Evolutionary conservation across 2,888 invertebrate genomes (phyloP), one percentile per base, ranked within the genome.

Genomic region (Hypsopygia costalis): DNA sequence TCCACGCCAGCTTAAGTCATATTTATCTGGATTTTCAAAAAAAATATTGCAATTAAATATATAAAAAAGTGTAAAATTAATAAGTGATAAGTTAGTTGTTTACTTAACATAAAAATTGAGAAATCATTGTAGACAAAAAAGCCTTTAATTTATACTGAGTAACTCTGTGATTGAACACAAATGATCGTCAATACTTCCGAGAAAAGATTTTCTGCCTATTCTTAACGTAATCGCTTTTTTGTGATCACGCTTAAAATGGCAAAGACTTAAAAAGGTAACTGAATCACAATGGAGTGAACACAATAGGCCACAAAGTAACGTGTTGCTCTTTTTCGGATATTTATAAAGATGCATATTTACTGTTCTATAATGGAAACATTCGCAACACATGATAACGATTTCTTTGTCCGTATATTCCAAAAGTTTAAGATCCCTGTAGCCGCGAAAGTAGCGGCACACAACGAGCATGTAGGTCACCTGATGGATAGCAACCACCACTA

Each of bases 291-390:
- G 72, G 80, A 40, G 47, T 51, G 68, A 65, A 74, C 58, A 87
- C 87, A 87, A 87, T 87, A 63, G 81, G 70, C 81, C 81, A 83
- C 75, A 80, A 81, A 82, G 77, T 59, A 69, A 62, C 62, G 57
- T 48, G 59, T 67, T 55, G 68, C 62, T 73, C 76, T 69, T 79
- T 77, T 77, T 77, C 55, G 59, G 63, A 53, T 64, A 71, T 66
- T 70, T 67, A 57, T 62, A 72, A 72, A 70, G 69, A 73, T 79
- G 74, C 69, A 67, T 71, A 72, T 66, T 78, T 75, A 79, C 78
- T 76, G 77, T 79, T 72, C 62, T 51, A 53, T 62, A 69, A 59
- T 67, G 64, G 68, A 21, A 6, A n/a, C n/a, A n/a, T n/a, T 67
- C 63, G 16, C 58, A 62, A 66, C 60, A 63, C 48, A 58, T 69